Conservation (phyloP, 30 jellyfish, hydroid and myxozoan genomes). For the Catostylus mosaicus region DNA sequence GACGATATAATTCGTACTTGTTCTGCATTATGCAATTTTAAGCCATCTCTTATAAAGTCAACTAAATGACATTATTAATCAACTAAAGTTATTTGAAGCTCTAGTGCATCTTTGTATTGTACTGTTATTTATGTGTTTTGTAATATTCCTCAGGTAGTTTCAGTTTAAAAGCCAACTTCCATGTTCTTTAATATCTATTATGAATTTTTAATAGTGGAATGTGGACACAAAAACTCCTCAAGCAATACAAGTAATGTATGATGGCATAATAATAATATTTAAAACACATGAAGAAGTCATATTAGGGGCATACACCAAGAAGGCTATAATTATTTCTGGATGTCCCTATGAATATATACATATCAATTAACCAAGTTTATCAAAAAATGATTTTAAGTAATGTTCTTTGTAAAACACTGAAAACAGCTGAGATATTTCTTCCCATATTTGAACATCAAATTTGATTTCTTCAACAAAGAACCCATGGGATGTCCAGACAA, state of each 20-base stretch:
- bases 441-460: slow-evolving; percentile 4
- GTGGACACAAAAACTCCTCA: background rate
- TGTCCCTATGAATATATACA: background rate
- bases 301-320: background rate
- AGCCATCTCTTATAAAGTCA: slow-evolving; percentile 28
- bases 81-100: background rate
- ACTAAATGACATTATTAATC: background rate
- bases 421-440: background rate
- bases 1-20: slow-evolving; percentile 56
- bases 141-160: background rate
- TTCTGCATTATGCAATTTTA: slow-evolving; percentile 62
- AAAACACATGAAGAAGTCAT: background rate
- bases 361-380: background rate
- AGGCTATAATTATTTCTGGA: no score
- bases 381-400: background rate
- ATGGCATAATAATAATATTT: no score
- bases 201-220: no score
- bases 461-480: slow-evolving; percentile 11
- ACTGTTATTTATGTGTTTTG: no score
- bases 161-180: background rate
- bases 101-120: background rate
- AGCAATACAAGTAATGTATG: background rate
- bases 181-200: no score
- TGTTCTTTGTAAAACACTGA: slow-evolving; percentile 4
- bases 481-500: slow-evolving; percentile 42